phyloP scores from a whole-genome alignment of 2,113 vertebrate genomes.

The Telmatochromis sp. region DNA sequence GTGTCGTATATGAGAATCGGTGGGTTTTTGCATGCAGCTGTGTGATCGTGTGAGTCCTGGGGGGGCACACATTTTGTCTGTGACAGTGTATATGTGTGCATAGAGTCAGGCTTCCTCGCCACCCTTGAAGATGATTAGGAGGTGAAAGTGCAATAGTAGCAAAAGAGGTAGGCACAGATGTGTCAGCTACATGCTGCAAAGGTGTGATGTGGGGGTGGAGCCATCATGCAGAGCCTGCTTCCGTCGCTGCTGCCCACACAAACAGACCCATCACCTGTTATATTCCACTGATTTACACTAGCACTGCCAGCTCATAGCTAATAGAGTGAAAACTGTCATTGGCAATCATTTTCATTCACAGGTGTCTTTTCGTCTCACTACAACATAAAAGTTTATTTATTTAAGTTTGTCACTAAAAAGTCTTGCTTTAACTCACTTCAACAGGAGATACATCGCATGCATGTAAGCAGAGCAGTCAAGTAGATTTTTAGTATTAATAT shows the following conservation, averaged over 20 bases:
- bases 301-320: not conserved
- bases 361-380: not conserved
- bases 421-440: not conserved
- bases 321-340: not conserved
- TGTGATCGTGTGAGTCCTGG: not conserved
- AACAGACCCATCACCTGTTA: not conserved
- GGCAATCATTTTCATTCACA: not conserved
- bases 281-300: not conserved
- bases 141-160: slow-evolving; percentile 7
- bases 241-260: not conserved
- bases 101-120: not conserved
- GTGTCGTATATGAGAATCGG: not conserved
- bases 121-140: not conserved
- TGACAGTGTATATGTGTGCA: not conserved
- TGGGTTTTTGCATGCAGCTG: not conserved
- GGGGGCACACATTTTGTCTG: not conserved
- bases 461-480: not conserved
- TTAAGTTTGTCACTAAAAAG: not conserved
- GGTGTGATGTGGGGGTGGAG: slow-evolving; percentile 14
- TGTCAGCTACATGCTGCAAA: not conserved
- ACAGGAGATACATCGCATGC: not conserved
- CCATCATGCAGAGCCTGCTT: not conserved
- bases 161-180: not conserved
- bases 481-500: not conserved
- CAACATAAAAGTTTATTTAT: not conserved